These are phyloP conservation scores for Zaprionus capensis DNA, from an alignment of 1,140 invertebrate species.

Conservation along the genomic window DNA sequence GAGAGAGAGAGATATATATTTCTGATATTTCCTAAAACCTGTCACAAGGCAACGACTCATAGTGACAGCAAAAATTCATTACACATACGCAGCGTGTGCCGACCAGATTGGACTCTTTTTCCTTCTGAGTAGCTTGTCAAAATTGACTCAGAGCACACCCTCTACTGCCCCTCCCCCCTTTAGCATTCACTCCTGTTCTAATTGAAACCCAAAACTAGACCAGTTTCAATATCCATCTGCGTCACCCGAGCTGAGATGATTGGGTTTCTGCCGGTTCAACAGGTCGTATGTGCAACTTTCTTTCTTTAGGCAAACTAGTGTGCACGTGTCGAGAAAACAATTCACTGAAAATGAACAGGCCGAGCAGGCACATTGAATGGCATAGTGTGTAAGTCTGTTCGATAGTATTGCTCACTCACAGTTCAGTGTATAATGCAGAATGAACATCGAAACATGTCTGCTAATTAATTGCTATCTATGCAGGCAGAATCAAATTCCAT, in stretches of 20 bases:
- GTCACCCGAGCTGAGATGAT: constrained; percentile 49
- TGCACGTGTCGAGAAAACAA: constrained; percentile 33
- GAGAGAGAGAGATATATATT: background rate
- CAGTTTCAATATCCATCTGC: constrained; percentile 11
- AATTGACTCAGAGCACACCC: constrained; percentile 32
- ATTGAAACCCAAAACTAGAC: constrained; percentile 51
- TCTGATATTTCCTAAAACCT: constrained; percentile 49
- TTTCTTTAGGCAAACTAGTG: constrained; percentile 2
- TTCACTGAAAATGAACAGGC: constrained; percentile 25
- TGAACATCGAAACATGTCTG: background rate
- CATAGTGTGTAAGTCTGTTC: background rate
- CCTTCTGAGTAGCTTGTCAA: constrained; percentile 49
- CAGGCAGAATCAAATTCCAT: background rate
- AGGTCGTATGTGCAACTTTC: constrained; percentile 55
- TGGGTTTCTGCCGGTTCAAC: constrained; percentile 67
- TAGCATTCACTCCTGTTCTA: constrained; percentile 16
- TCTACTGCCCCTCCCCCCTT: background rate
- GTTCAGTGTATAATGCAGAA: background rate
- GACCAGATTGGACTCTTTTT: constrained; percentile 14
- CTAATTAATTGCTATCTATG: background rate
- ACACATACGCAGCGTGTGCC: constrained; percentile 60
- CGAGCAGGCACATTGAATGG: background rate
- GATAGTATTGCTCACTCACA: background rate
- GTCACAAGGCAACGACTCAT: constrained; percentile 50
- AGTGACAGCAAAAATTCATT: constrained; percentile 59